Base-by-base conservation (phyloP, 2,113 vertebrate species). In the Lasiurus borealis region DNA sequence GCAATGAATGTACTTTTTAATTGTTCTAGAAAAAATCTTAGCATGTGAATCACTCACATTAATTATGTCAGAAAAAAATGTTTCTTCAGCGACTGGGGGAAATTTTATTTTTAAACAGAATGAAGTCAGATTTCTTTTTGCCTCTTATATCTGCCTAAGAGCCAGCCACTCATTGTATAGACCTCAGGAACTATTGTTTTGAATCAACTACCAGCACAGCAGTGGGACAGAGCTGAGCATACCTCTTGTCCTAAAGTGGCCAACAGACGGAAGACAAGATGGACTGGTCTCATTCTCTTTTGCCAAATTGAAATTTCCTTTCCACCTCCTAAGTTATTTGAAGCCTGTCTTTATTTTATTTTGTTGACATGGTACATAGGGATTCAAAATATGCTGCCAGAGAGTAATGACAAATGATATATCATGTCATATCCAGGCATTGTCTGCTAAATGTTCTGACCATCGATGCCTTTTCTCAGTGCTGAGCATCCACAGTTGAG, bases 21-120 rank as follows among this genome's bases (percentile, higher is more conserved):
- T 93, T 91, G 27, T 93, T 89, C 80, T 84, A 81, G 69, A 5
- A 71, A 69, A 80, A 46, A 23, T n/a, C 36, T 85, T 88, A 52
- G 29, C 57, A 7, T 85, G 0, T 83, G 52, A 91, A 57, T 96
- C n/a, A 84, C 15, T 21, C 71, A 73, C 54, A 66, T 81, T 91
- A 80, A 91, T 88, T 76, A 46, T 75, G 62, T 91, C 27, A 76
- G 81, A 93, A 88, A 93, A 94, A 93, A 94, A 75, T 46, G n/a
- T 44, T 84, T 76, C 46, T 46, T 71, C 14, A 8, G 40, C 8
- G 4, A 85, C n/a, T 44, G n/a, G 25, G n/a, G 12, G 23, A 44
- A 62, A 68, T 82, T n/a, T 94, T 36, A 36, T 84, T 64, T 90
- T 78, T 90, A 85, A 77, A 50, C 16, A 71, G 44, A 94, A 76